A percentile compares a stretch with the other conserved stretches of the same genome.
Evolutionary conservation across 2,797 vertebrate genomes (phyloP).

Genomic region (Toxotes lorentzi): DNA sequence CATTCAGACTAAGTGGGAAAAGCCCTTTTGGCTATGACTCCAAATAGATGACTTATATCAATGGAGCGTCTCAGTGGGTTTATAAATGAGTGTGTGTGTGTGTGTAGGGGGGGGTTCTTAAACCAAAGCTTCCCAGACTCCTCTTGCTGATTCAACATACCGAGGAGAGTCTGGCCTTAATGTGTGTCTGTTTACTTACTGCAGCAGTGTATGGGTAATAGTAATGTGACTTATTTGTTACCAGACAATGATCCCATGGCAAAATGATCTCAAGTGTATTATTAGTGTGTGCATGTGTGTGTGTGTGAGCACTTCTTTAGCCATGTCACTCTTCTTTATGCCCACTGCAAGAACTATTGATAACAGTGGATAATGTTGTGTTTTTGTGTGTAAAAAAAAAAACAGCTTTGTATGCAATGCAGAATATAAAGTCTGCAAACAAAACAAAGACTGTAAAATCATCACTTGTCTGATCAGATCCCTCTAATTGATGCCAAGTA

Average conservation of each 20-base stretch:
- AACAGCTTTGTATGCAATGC: neutral
- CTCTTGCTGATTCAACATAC: conserved; percentile 46
- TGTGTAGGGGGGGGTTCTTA: conserved; percentile 7
- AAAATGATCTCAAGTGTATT: neutral
- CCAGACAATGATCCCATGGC: too few relatives aligned
- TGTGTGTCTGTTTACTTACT: conserved; percentile 11
- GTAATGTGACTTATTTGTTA: neutral
- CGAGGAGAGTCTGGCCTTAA: conserved; percentile 16
- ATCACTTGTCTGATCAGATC: conserved; percentile 27
- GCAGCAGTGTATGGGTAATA: neutral
- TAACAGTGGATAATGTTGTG: neutral
- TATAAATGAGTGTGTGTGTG: conserved; percentile 28
- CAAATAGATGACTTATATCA: conserved; percentile 55
- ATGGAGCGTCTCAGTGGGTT: conserved; percentile 10
- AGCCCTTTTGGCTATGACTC: conserved; percentile 60
- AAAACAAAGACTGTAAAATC: conserved; percentile 26
- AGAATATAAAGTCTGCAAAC: neutral
- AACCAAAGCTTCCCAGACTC: conserved; percentile 28
- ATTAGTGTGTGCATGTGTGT: neutral
- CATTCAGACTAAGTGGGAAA: conserved; percentile 43
- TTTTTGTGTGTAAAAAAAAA: neutral
- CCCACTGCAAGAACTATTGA: neutral
- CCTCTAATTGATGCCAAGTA: neutral
- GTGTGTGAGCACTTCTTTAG: neutral
- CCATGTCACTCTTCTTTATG: neutral